These are phyloP conservation scores for Callopanchax toddi DNA, from an alignment of 2,113 vertebrate species.

Conservation along the genomic window DNA sequence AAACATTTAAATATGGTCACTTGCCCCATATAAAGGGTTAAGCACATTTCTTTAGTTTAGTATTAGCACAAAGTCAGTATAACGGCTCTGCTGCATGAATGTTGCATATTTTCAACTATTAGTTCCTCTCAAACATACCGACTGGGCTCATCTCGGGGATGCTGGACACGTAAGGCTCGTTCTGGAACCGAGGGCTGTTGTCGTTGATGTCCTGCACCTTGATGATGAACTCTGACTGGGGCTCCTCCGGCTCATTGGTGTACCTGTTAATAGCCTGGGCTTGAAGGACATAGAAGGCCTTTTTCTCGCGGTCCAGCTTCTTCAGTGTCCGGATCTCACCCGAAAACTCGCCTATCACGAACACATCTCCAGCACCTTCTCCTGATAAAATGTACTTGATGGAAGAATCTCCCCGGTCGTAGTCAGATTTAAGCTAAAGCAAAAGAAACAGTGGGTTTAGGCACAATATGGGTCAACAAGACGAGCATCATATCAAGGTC, in stretches of 20 bases:
- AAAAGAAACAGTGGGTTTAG: slow-evolving; percentile 26
- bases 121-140: slow-evolving; percentile 80
- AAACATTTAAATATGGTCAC: too few species aligned
- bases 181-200: slow-evolving; percentile 88
- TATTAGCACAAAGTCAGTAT: too few species aligned
- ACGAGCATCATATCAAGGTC: slow-evolving; percentile 48
- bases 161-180: slow-evolving; percentile 88
- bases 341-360: slow-evolving; percentile 81
- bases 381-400: slow-evolving; percentile 86
- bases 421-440: slow-evolving; percentile 86
- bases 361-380: slow-evolving; percentile 85
- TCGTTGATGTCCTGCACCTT: slow-evolving; percentile 93
- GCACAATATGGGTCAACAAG: too few species aligned
- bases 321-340: slow-evolving; percentile 82
- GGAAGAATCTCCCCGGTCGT: slow-evolving; percentile 80
- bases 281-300: slow-evolving; percentile 85
- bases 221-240: slow-evolving; percentile 91
- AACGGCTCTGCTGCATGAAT: too few species aligned
- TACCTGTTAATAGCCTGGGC: slow-evolving; percentile 84
- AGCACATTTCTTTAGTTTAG: too few species aligned
- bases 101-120: neutral
- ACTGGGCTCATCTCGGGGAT: slow-evolving; percentile 92
- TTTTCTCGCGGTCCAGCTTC: slow-evolving; percentile 89
- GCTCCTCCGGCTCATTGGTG: slow-evolving; percentile 83
- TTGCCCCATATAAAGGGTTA: too few species aligned